phyloP scores from a whole-genome alignment of 2,113 vertebrate genomes.

The Numida meleagris region DNA sequence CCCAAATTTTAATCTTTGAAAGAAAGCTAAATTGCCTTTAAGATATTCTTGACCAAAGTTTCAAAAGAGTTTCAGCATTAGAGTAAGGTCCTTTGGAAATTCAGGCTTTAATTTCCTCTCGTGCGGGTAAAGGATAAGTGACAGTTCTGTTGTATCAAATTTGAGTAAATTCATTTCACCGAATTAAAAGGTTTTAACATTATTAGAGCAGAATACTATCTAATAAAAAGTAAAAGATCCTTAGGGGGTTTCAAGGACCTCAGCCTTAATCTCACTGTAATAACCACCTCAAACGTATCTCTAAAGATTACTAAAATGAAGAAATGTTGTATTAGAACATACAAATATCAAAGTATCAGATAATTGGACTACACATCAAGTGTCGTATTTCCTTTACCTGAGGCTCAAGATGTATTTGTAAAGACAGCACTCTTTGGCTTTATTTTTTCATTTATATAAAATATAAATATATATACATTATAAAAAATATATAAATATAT shows the following conservation, averaged over 20 bases:
- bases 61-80: not conserved
- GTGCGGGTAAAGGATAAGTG: slow-evolving; percentile 14
- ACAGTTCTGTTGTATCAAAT: slow-evolving; percentile 29
- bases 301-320: slow-evolving; percentile 43
- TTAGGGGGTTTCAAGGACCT: not conserved
- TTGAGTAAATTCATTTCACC: slow-evolving; percentile 50
- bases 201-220: slow-evolving; percentile 11
- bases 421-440: not conserved
- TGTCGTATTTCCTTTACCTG: not conserved
- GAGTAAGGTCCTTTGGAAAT: not conserved
- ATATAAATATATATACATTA: not conserved
- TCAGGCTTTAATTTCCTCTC: slow-evolving; percentile 34
- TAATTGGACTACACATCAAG: slow-evolving; percentile 25
- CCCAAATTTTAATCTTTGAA: not conserved
- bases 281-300: slow-evolving; percentile 27
- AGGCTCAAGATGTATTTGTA: not conserved
- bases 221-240: slow-evolving; percentile 24
- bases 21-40: not conserved
- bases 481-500: not conserved
- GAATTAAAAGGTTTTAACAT: slow-evolving; percentile 53
- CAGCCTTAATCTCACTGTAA: slow-evolving; percentile 42
- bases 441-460: not conserved
- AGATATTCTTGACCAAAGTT: not conserved
- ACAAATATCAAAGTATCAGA: not conserved
- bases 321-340: not conserved